phyloP scores from a whole-genome alignment of 2,888 invertebrate species.

The Drosophila antonietae region DNA sequence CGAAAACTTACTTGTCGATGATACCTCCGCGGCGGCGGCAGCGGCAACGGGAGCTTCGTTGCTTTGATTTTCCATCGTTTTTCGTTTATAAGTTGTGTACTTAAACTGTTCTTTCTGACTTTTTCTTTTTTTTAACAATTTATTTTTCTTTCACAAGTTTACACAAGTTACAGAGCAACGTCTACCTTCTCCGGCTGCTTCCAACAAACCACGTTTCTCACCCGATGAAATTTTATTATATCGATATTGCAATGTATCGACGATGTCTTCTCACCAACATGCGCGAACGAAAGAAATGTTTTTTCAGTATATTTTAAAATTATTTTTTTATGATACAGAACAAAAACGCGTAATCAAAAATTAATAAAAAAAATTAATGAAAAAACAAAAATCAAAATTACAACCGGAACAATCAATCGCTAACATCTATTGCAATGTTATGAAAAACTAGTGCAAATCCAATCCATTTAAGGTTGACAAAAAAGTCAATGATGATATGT shows the following conservation, averaged over 20 bases:
- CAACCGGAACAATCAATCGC: conserved; percentile 27
- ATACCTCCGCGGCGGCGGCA: conserved; percentile 83
- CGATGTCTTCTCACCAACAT: conserved; percentile 7
- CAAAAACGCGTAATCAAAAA: conserved; percentile 6
- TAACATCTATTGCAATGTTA: conserved; percentile 25
- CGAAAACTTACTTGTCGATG: conserved; percentile 83
- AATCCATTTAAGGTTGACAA: conserved; percentile 33
- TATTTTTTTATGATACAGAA: conserved; percentile 7
- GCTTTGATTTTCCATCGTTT: conserved; percentile 81
- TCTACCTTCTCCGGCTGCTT: conserved; percentile 79
- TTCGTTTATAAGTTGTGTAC: conserved; percentile 70
- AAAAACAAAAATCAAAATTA: not conserved
- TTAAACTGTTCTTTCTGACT: conserved; percentile 59
- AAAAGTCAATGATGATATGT: conserved; percentile 23
- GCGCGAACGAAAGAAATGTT: conserved; percentile 7
- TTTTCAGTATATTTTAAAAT: conserved; percentile 24
- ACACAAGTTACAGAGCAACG: conserved; percentile 78
- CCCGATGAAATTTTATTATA: conserved; percentile 50
- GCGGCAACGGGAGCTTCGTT: conserved; percentile 77
- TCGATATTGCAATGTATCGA: conserved; percentile 40
- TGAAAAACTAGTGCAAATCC: conserved; percentile 29
- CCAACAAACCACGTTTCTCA: conserved; percentile 78
- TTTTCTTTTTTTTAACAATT: conserved; percentile 63
- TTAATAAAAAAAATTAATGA: conserved; percentile 12
- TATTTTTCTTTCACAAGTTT: conserved; percentile 66